Conservation (phyloP, 2,797 vertebrate genomes). For the Sebastes melanostomus region DNA sequence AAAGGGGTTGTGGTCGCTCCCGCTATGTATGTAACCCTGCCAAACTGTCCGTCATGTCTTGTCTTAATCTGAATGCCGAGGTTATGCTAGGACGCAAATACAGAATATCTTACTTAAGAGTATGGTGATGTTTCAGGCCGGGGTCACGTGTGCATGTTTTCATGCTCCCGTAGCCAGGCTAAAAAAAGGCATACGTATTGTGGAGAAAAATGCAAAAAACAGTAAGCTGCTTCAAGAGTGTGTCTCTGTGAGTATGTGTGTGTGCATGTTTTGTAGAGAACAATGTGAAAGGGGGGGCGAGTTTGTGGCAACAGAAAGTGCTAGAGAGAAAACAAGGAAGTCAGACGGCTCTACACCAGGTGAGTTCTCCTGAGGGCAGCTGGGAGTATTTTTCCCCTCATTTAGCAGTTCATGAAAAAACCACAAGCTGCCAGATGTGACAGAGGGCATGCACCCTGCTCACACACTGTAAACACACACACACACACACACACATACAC, state of each 20-base stretch:
- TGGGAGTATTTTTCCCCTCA: slow-evolving; percentile 76
- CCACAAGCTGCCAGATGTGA: slow-evolving; percentile 76
- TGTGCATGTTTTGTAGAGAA: slow-evolving; percentile 7
- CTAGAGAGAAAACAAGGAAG: slow-evolving; percentile 46
- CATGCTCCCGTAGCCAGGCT: not conserved
- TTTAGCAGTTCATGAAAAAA: slow-evolving; percentile 76
- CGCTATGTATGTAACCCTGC: slow-evolving; percentile 19
- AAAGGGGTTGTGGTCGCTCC: slow-evolving; percentile 40
- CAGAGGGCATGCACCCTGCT: slow-evolving; percentile 62
- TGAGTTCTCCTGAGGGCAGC: slow-evolving; percentile 71
- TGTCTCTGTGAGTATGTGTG: not conserved
- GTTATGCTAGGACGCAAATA: slow-evolving; percentile 31
- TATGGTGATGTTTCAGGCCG: slow-evolving; percentile 7
- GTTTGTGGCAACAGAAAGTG: slow-evolving; percentile 16
- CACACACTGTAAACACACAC: slow-evolving; percentile 57
- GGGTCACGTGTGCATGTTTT: slow-evolving; percentile 22
- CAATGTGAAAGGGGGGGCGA: slow-evolving; percentile 3
- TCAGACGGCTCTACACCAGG: slow-evolving; percentile 47
- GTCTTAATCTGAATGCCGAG: slow-evolving; percentile 52
- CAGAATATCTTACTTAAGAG: slow-evolving; percentile 17
- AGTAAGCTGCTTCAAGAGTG: not conserved
- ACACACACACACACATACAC: slow-evolving; percentile 13
- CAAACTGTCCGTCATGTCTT: slow-evolving; percentile 51
- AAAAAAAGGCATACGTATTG: not conserved
- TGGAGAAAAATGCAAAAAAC: slow-evolving; percentile 14